Conservation (phyloP, 1,140 invertebrate genomes). For the Calliopsis andreniformis region DNA sequence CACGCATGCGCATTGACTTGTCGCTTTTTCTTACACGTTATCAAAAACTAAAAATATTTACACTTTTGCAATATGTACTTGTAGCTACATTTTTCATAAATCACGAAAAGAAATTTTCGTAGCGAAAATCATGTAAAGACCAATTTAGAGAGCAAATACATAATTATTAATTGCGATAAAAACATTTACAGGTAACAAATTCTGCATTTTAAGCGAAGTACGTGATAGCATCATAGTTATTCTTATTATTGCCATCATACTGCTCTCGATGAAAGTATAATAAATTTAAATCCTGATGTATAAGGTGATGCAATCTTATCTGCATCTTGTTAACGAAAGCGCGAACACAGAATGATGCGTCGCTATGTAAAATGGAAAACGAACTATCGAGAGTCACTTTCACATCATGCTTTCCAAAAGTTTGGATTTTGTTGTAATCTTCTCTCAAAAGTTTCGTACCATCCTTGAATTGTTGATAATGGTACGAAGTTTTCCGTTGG, state of each 20-base stretch:
- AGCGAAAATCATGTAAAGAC: background rate
- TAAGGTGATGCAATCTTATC: background rate
- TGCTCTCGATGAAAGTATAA: conserved; percentile 21
- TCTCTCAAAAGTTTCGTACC: conserved; percentile 96
- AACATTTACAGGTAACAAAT: conserved; percentile 4
- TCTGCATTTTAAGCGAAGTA: background rate
- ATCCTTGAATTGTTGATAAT: conserved; percentile 92
- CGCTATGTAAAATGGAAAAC: conserved; percentile 6
- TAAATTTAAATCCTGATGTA: background rate
- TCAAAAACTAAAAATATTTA: background rate
- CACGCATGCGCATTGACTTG: background rate
- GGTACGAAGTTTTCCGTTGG: conserved; percentile 93
- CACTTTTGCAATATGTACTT: background rate
- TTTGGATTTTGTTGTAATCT: conserved; percentile 95
- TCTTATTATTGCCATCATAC: conserved; percentile 26
- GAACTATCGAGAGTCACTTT: background rate
- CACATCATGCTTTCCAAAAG: conserved; percentile 91
- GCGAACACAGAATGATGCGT: background rate
- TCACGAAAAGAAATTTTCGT: background rate
- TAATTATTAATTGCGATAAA: background rate
- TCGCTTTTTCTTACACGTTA: background rate
- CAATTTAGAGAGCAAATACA: background rate
- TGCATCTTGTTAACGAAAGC: background rate
- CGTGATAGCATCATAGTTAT: background rate
- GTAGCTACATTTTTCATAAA: background rate